phyloP scores from a whole-genome alignment of 1,140 invertebrate species.

The Cydia pomonella region DNA sequence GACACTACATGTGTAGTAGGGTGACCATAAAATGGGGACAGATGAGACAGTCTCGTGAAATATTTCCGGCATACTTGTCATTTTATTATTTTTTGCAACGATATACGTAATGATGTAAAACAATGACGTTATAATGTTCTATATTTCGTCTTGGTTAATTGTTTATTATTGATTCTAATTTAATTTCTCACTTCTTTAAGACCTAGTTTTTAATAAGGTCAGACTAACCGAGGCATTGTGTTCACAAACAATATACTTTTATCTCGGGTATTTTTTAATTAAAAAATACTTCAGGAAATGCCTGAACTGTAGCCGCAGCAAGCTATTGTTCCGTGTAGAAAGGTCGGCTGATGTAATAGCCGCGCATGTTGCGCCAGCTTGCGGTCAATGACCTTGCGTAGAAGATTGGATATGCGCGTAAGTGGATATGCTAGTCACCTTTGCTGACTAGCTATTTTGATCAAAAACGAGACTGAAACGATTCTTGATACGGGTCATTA shows the following conservation, averaged over 20 bases:
- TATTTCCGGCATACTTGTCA: not conserved
- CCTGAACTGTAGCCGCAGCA: conserved; percentile 28
- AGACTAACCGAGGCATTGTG: not conserved
- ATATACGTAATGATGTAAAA: not conserved
- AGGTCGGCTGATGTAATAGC: conserved; percentile 75
- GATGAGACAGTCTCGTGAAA: not conserved
- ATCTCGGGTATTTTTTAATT: not conserved
- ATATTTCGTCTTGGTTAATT: not conserved
- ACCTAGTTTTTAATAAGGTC: not conserved
- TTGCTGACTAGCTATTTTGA: conserved; percentile 52
- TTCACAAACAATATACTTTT: not conserved
- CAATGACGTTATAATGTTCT: not conserved
- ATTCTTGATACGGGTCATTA: not conserved
- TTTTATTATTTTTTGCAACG: too few relatives aligned
- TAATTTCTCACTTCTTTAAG: not conserved
- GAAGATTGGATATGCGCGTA: conserved; percentile 47
- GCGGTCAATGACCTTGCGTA: conserved; percentile 70
- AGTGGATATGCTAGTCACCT: conserved; percentile 53
- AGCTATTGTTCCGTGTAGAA: conserved; percentile 73
- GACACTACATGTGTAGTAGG: conserved; percentile 20
- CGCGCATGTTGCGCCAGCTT: conserved; percentile 59
- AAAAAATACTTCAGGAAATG: conserved; percentile 28
- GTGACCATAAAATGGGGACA: not conserved
- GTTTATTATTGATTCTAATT: not conserved
- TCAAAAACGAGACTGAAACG: conserved; percentile 35